Evolutionary conservation across 2,888 invertebrate genomes (phyloP).

Genomic region (Drosophila robusta): DNA sequence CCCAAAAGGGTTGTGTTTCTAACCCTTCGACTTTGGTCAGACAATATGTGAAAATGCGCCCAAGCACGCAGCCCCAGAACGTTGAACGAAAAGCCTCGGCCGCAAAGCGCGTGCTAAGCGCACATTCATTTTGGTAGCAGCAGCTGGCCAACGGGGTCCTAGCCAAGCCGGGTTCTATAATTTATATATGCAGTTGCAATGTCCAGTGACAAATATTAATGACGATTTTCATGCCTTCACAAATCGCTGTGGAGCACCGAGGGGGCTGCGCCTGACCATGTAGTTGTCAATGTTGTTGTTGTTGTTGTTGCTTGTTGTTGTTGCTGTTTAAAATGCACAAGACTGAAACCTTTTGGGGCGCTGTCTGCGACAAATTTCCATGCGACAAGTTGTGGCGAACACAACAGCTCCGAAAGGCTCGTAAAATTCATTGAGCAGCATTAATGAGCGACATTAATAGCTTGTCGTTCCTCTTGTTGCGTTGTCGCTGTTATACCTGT

Average conservation of each 20-base stretch:
- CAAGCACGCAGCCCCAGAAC: constrained; percentile 61
- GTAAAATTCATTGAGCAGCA: constrained; percentile 80
- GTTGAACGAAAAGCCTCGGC: not conserved
- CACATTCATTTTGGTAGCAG: constrained; percentile 70
- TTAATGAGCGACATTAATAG: constrained; percentile 81
- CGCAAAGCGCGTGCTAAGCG: constrained; percentile 63
- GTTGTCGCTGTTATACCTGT: constrained; percentile 32
- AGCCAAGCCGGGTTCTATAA: constrained; percentile 53
- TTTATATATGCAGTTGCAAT: constrained; percentile 71
- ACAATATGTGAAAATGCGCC: constrained; percentile 70
- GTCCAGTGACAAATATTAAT: constrained; percentile 84
- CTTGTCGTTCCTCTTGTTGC: constrained; percentile 56
- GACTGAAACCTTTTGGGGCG: constrained; percentile 46
- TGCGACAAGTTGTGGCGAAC: constrained; percentile 45
- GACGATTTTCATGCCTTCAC: constrained; percentile 82
- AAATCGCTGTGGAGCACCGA: constrained; percentile 38
- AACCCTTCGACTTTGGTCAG: constrained; percentile 56
- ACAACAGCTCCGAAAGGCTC: constrained; percentile 44
- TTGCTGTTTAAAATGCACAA: constrained; percentile 68
- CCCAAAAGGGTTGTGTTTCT: constrained; percentile 68
- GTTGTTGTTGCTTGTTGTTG: constrained; percentile 27
- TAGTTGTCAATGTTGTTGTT: constrained; percentile 34
- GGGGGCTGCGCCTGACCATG: constrained; percentile 17
- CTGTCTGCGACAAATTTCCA: constrained; percentile 52
- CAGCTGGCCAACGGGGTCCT: constrained; percentile 42